Base-by-base conservation (phyloP, 2,888 invertebrate species). In the Cotesia congregata region DNA sequence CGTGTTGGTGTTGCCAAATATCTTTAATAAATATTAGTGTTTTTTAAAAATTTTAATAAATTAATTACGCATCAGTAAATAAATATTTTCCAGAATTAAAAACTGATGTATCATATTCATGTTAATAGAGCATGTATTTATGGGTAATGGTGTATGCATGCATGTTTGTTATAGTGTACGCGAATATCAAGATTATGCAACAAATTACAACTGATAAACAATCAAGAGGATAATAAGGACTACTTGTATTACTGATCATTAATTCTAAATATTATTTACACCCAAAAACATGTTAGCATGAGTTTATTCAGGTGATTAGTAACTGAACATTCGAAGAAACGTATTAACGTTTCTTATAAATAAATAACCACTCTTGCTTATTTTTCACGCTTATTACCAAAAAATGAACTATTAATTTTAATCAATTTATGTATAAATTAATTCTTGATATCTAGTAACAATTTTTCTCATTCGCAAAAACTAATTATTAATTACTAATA, bases 131-230 rank as follows among this genome's bases (percentile, higher is more conserved):
- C 86, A 85, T 85, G 85, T 82, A 80, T 75, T 78, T 76, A 82
- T 50, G 50, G 86, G 87, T 87, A 85, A 87, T 84, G 85, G 85
- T 86, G 83, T 84, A 82, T 83, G 84, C 85, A 85, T 84, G 88
- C 88, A 88, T 86, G 88, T 88, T 85, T 88, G 88, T 88, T 88
- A 83, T 88, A 88, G 88, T 87, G 83, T 82, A 80, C 83, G 83
- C 84, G 85, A 85, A 85, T 84, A 77, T 82, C 83, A 82, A 79
- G 83, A 83, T 80, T 82, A 79, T 82, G 82, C 85, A 83, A 78
- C 85, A 85, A 84, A 83, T 83, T 83, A 75, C 85, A 85, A 80
- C 82, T 81, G 80, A 82, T 83, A 83, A 83, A 84, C 82, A 83
- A 82, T 78, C 83, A 82, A 82, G 81, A 83, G 82, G 84, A 88